Conservation (phyloP, 2,797 vertebrate genomes). For the Bryconaethiops microstoma region DNA sequence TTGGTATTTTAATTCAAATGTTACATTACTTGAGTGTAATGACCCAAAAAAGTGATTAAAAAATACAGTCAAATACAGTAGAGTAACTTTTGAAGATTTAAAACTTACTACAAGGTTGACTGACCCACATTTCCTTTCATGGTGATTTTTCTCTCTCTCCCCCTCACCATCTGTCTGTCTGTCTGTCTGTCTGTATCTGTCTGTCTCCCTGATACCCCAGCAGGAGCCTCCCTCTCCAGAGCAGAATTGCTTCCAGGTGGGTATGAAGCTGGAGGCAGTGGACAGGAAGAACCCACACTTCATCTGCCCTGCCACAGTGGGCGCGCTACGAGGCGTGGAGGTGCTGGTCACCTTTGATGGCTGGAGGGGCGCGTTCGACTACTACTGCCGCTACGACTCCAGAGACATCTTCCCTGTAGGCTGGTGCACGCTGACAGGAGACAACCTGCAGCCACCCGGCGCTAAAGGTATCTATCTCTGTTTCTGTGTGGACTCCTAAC, state of each 20-base stretch:
- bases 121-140: not conserved
- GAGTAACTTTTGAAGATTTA: too few species aligned
- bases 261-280: conserved; percentile 99
- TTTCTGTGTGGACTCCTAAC: not conserved
- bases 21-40: too few species aligned
- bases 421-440: conserved; percentile 95
- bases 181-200: not conserved
- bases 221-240: conserved; percentile 95
- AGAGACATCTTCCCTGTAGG: conserved; percentile 98
- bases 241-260: conserved; percentile 95
- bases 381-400: conserved; percentile 98
- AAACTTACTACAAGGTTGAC: not conserved
- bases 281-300: conserved; percentile 99
- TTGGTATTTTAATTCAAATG: too few species aligned
- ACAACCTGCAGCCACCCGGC: conserved; percentile 97
- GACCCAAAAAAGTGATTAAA: too few species aligned
- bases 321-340: conserved; percentile 93
- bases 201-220: conserved; percentile 62
- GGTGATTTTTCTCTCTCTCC: not conserved
- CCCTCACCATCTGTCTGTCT: not conserved
- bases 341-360: conserved; percentile 99
- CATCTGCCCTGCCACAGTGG: conserved; percentile 98
- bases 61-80: too few species aligned
- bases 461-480: conserved; percentile 85
- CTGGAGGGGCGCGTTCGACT: conserved; percentile 98